Evolutionary conservation across 1,140 invertebrate species (phyloP).

Genomic region (Dendroctonus ponderosae): DNA sequence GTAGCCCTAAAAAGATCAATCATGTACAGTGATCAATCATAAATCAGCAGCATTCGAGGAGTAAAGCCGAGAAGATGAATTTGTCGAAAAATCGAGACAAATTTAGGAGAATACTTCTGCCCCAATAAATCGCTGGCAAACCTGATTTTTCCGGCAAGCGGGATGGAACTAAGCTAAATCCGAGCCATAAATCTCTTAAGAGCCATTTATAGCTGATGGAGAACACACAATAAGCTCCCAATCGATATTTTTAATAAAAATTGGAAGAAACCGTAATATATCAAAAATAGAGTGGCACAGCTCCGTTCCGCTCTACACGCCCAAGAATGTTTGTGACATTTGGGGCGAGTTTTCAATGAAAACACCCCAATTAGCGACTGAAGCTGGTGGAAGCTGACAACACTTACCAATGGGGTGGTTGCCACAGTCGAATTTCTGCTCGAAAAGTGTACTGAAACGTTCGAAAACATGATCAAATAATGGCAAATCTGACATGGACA

Average conservation of each 20-base stretch:
- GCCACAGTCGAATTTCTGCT: neutral
- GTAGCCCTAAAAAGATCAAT: no score
- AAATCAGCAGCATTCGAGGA: neutral
- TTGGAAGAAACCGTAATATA: constrained; percentile 34
- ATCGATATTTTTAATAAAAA: constrained; percentile 39
- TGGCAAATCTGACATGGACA: constrained; percentile 25
- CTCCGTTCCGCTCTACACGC: constrained; percentile 21
- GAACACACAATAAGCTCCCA: constrained; percentile 30
- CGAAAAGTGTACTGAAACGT: constrained; percentile 14
- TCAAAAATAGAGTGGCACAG: constrained; percentile 28
- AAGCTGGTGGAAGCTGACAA: constrained; percentile 14
- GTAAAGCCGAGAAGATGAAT: constrained; percentile 3
- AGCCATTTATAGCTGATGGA: constrained; percentile 21
- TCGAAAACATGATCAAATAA: constrained; percentile 20
- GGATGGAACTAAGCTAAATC: constrained; percentile 21
- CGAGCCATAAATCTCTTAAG: constrained; percentile 25
- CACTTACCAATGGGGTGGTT: neutral
- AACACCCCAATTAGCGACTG: neutral
- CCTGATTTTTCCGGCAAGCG: constrained; percentile 11
- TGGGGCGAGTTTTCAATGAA: neutral
- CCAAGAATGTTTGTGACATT: constrained; percentile 18
- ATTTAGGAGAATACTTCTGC: constrained; percentile 14
- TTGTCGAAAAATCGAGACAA: constrained; percentile 4
- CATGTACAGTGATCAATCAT: no score
- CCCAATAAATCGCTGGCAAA: constrained; percentile 26